Conservation (phyloP, 2,888 invertebrate species). For the Sceliomorpha sp. region DNA sequence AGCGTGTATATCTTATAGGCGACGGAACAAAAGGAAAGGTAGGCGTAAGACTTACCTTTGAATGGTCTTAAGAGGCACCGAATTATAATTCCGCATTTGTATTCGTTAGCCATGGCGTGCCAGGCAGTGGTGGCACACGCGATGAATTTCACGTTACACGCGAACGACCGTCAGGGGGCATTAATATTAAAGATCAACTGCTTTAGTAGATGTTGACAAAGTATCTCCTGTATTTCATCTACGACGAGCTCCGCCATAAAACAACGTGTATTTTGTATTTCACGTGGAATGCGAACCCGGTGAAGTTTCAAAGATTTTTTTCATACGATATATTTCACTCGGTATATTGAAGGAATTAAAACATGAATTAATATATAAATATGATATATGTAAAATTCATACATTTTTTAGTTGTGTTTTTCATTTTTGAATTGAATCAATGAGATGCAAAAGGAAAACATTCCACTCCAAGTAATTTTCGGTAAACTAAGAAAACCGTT, state of each 20-base stretch:
- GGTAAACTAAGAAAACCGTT: too few species aligned
- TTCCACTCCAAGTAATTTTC: too few species aligned
- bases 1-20: slow-evolving; percentile 44
- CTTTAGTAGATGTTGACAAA: slow-evolving; percentile 30
- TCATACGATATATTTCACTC: too few species aligned
- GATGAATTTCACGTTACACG: slow-evolving; percentile 72
- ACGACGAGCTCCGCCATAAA: not conserved
- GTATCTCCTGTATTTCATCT: slow-evolving; percentile 15
- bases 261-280: not conserved
- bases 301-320: too few species aligned
- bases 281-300: not conserved
- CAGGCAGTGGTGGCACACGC: slow-evolving; percentile 55
- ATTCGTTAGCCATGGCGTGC: slow-evolving; percentile 73
- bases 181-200: slow-evolving; percentile 36
- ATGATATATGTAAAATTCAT: too few species aligned
- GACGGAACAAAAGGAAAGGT: slow-evolving; percentile 33
- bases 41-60: slow-evolving; percentile 20
- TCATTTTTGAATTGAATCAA: too few species aligned
- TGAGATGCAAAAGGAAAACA: too few species aligned
- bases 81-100: slow-evolving; percentile 77
- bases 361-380: too few species aligned
- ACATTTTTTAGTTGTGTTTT: too few species aligned
- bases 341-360: too few species aligned
- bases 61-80: slow-evolving; percentile 59
- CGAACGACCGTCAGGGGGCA: slow-evolving; percentile 62